A percentile compares a stretch with the other conserved stretches of the same genome.
These are phyloP conservation scores for Drosophila birchii DNA, from an alignment of 2,888 invertebrate species.

Conservation along the genomic window DNA sequence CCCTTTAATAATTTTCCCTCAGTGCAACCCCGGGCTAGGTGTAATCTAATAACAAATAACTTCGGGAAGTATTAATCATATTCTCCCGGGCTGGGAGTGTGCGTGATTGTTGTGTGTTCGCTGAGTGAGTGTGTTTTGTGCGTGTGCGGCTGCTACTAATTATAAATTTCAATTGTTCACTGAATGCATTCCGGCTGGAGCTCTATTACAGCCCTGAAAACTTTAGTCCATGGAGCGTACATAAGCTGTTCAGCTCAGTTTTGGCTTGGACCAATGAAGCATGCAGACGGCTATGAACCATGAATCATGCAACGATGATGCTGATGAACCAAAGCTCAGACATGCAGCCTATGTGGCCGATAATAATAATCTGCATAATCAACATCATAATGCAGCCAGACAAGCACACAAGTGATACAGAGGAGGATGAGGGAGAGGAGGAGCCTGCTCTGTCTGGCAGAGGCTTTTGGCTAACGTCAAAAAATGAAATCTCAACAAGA, in stretches of 20 bases:
- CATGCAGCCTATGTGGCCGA: constrained; percentile 47
- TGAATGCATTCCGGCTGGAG: constrained; percentile 55
- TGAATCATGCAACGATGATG: constrained; percentile 58
- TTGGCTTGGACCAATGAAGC: constrained; percentile 65
- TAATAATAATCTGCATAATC: constrained; percentile 77
- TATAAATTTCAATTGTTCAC: constrained; percentile 79
- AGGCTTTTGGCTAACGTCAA: constrained; percentile 49
- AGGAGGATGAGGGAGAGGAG: background rate
- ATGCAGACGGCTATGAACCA: constrained; percentile 52
- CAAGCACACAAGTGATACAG: constrained; percentile 21
- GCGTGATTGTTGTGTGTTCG: constrained; percentile 12
- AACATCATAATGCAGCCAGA: constrained; percentile 62
- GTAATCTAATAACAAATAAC: constrained; percentile 81
- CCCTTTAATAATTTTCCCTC: background rate
- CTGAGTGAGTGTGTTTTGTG: constrained; percentile 19
- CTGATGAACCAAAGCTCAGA: constrained; percentile 19
- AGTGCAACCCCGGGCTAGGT: constrained; percentile 30
- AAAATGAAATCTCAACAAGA: constrained; percentile 49
- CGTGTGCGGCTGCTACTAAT: constrained; percentile 66
- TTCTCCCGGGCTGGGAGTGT: constrained; percentile 44
- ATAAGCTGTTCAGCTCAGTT: constrained; percentile 54
- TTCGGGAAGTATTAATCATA: constrained; percentile 81
- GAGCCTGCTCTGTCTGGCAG: constrained; percentile 41
- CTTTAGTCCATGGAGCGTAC: constrained; percentile 59
- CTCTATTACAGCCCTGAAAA: constrained; percentile 65